Base-by-base conservation (phyloP, 2,797 vertebrate genomes). In the Protosalanx chinensis region DNA sequence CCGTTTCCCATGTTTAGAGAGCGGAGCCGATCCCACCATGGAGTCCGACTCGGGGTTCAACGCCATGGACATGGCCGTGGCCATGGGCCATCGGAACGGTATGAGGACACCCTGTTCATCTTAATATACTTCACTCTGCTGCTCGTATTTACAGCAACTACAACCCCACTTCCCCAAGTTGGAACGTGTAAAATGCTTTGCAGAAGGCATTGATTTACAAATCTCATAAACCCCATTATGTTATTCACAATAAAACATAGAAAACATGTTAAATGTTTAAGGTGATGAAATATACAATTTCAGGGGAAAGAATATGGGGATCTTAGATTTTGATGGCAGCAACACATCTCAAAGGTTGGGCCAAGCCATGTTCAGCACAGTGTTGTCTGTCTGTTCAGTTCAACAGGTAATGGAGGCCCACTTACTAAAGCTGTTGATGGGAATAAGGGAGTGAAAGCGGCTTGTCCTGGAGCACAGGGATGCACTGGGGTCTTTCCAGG, bases 341-440 rank as follows among this genome's bases (percentile, higher is more conserved):
- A 46, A 13, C 8, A 12, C 12, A 12, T 46, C 41, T 46, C 41
- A 12, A 46, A 41, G 3, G 41, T 46, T 46, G 41, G 41, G 41
- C 10, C 41, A 46, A 46, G 12, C 12, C 41, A 46, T 13, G 41
- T 12, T 46, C 41, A 46, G 2, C 41, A 46, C 41, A 0, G 37
- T 46, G 10, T 46, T 3, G 41, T 51, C 68, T 56, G 3, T 73
- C 53, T 81, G 71, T 78, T 64, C 27, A 99, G 97, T 98, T 88
- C 97, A 99, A 92, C 97, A 98, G 93, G 97, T 96, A 80, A 98
- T 99, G 86, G 97, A 99, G 81, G 94, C 94, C 32, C 97, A 99
- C 82, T 88, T 99, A 76, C 80, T 99, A 82, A 95, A 93, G 87
- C 89, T 99, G 37, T 94, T 99, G 82, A 97, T 98, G 82, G 97